Conservation (phyloP, 2,113 vertebrate genomes). For the Oostethus manadensis region DNA sequence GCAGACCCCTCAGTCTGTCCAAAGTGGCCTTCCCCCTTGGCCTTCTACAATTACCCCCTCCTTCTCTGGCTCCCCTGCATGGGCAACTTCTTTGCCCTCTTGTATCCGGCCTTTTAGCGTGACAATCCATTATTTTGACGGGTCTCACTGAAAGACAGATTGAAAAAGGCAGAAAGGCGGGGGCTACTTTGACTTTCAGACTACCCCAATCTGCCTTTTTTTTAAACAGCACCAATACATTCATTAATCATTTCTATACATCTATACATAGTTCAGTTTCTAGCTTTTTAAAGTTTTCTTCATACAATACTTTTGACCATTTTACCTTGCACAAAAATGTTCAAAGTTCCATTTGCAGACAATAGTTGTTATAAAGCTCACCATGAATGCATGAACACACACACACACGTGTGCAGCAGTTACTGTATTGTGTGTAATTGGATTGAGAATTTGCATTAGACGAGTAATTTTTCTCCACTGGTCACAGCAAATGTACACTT, state of each 20-base stretch:
- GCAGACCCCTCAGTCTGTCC: constrained; percentile 39
- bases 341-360: too few relatives aligned
- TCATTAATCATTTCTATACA: too few relatives aligned
- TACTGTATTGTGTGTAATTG: too few relatives aligned
- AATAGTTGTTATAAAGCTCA: too few relatives aligned
- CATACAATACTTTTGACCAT: not conserved
- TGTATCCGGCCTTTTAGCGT: constrained; percentile 67
- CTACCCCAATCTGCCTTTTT: constrained; percentile 6
- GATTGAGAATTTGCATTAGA: too few relatives aligned
- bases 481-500: too few relatives aligned
- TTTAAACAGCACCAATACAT: not conserved
- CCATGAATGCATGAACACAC: too few relatives aligned
- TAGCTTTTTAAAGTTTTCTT: not conserved
- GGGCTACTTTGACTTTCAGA: constrained; percentile 51
- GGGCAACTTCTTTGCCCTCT: constrained; percentile 59
- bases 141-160: constrained; percentile 45
- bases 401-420: too few relatives aligned
- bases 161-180: constrained; percentile 28
- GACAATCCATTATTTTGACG: constrained; percentile 70
- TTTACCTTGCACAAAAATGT: not conserved
- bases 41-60: constrained; percentile 48
- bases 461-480: too few relatives aligned
- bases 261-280: too few relatives aligned
- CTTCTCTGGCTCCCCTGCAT: constrained; percentile 27
- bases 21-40: constrained; percentile 25